phyloP scores from a whole-genome alignment of 30 jellyfish, hydroid and myxozoan genomes.

The Pelagia noctiluca region DNA sequence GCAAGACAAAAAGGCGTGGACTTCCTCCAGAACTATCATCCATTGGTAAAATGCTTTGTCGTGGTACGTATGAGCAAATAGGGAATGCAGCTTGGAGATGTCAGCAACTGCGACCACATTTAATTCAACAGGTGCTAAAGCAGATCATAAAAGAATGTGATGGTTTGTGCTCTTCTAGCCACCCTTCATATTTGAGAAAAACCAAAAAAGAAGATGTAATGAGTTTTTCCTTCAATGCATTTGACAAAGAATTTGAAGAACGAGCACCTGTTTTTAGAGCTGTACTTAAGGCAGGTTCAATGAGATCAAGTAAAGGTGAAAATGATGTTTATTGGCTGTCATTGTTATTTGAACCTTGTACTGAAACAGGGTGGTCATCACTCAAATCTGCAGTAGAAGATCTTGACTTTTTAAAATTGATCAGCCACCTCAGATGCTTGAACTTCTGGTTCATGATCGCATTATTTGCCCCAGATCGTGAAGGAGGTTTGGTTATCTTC shows the following conservation, averaged over 20 bases:
- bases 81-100: slow-evolving; percentile 34
- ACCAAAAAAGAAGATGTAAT: background rate
- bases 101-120: background rate
- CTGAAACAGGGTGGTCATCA: no score
- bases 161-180: background rate
- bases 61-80: slow-evolving; percentile 24
- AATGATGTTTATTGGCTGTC: slow-evolving; percentile 33
- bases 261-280: slow-evolving; percentile 32
- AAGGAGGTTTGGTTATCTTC: background rate
- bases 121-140: slow-evolving; percentile 9
- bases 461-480: background rate
- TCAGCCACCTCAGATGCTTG: background rate
- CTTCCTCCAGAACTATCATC: no score
- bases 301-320: slow-evolving; percentile 7
- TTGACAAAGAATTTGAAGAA: slow-evolving; percentile 11
- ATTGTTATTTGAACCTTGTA: no score
- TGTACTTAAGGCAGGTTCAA: slow-evolving; percentile 21
- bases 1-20: slow-evolving; percentile 4
- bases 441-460: background rate
- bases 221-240: slow-evolving; percentile 1
- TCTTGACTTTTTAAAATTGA: background rate
- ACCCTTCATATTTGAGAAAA: slow-evolving; percentile 20
- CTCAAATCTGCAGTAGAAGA: slow-evolving; percentile 13
- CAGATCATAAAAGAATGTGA: slow-evolving; percentile 15
- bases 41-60: slow-evolving; percentile 30